Percentiles rank a stretch among this genome's conserved stretches.
phyloP scores from a whole-genome alignment of 2,888 invertebrate species.

The Nudaria mundana region DNA sequence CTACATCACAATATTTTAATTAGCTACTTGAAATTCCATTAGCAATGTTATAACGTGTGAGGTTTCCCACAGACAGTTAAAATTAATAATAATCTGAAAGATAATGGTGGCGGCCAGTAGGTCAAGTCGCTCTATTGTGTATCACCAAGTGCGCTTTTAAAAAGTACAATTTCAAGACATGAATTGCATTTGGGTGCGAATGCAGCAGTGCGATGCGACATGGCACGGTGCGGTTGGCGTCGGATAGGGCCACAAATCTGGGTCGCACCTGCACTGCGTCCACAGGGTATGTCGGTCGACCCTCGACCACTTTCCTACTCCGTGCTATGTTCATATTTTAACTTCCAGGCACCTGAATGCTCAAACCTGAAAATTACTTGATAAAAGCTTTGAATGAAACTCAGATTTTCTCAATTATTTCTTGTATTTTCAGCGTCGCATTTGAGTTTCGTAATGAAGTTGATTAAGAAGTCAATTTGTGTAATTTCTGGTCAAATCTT shows the following conservation, averaged over 20 bases:
- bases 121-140: constrained; percentile 38
- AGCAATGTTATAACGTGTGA: constrained; percentile 4
- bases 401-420: too few species aligned
- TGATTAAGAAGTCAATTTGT: too few species aligned
- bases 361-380: too few species aligned
- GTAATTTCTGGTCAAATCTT: too few species aligned
- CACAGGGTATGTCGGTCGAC: constrained; percentile 29
- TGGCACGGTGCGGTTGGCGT: constrained; percentile 14
- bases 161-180: constrained; percentile 13
- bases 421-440: too few species aligned
- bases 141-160: constrained; percentile 24
- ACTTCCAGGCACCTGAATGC: constrained; percentile 12
- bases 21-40: neutral
- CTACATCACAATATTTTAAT: neutral
- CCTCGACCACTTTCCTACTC: constrained; percentile 51
- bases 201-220: constrained; percentile 13
- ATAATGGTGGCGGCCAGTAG: constrained; percentile 29
- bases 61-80: constrained; percentile 27
- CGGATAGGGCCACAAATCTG: constrained; percentile 38
- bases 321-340: constrained; percentile 41
- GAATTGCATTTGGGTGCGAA: too few species aligned
- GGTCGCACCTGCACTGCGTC: constrained; percentile 73
- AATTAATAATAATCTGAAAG: constrained; percentile 13
- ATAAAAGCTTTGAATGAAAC: too few species aligned
- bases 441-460: too few species aligned